Base-by-base conservation (phyloP, 2,888 invertebrate genomes). In the Drosophila atroscutellata region DNA sequence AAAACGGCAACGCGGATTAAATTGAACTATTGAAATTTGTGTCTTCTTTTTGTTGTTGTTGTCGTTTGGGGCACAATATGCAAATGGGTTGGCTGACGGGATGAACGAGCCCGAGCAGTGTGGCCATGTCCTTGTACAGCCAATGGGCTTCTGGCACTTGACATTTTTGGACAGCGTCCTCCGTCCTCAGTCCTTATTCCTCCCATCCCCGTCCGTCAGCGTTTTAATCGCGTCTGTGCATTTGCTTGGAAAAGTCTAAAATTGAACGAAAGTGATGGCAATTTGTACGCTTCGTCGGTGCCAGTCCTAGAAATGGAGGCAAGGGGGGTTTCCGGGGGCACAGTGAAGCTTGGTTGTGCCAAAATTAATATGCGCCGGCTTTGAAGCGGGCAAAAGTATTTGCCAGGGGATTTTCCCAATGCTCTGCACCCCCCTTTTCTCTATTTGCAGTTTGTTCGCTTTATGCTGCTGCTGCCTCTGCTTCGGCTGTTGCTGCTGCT, bases 221-320 rank as follows among this genome's bases (percentile, higher is more conserved):
- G 70, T 81, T 86, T 89, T 86, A 86, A 86, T 86, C 86, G 88
- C 90, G 81, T 90, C 90, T 86, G 89, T 86, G 86, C 89, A 86
- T 86, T 90, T 86, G 90, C 89, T 90, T 77, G 86, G 90, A 86
- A 86, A 90, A 89, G 90, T 86, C 86, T 86, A 90, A 86, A 90
- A 90, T 86, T 86, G 84, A 89, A 89, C 90, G 87, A 90, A 86
- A 86, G 88, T 90, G 89, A 87, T 86, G 85, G 90, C 83, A 90
- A 86, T 90, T 86, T 89, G 90, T 86, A 81, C 86, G 84, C 86
- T 88, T 90, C 89, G 88, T 63, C 74, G 64, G 45, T 34, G 42
- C 20, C 45, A 15, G 45, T 15, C 15, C 45, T 24, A 15, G 2
- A 15, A 24, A 15, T 45, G 45, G 4, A 3, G 13, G 13, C 8